Evolutionary conservation across 1,140 invertebrate species (phyloP).

Genomic region (Pseudachorutes palmiensis): DNA sequence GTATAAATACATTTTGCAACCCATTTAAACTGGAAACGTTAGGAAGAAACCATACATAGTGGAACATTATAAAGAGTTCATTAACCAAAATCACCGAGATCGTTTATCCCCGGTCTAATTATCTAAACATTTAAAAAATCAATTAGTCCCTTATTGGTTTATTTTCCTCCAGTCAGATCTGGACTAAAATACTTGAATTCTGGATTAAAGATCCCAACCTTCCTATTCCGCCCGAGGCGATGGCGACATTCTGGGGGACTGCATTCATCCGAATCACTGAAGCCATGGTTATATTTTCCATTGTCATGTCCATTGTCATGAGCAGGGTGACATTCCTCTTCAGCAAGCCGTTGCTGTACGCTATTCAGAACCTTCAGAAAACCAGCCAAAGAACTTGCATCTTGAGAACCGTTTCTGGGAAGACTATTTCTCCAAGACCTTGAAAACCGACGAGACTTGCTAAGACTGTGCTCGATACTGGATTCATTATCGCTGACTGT

Average conservation of each 20-base stretch:
- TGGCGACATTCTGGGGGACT: not conserved
- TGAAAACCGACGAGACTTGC: not conserved
- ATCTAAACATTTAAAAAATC: no score
- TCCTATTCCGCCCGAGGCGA: slow-evolving; percentile 17
- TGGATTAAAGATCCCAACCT: slow-evolving; percentile 33
- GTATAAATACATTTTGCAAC: no score
- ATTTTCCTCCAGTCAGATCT: not conserved
- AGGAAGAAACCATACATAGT: no score
- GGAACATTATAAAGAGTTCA: no score
- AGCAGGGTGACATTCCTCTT: not conserved
- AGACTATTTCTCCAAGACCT: not conserved
- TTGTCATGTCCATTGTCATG: no score
- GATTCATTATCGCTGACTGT: not conserved
- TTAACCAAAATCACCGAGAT: no score
- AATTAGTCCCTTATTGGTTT: no score
- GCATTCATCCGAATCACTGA: not conserved
- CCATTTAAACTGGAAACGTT: no score
- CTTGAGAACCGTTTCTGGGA: not conserved
- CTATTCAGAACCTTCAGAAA: slow-evolving; percentile 27
- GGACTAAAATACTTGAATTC: slow-evolving; percentile 32
- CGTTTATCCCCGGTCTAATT: no score
- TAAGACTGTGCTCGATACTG: not conserved
- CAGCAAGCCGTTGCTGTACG: slow-evolving; percentile 26
- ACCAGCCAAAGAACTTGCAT: slow-evolving; percentile 22
- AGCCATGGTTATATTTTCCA: not conserved